Evolutionary conservation across 2,888 invertebrate genomes (phyloP), one percentile per base, ranked within the genome.

Genomic region (Sinodicranocentrus sp.): DNA sequence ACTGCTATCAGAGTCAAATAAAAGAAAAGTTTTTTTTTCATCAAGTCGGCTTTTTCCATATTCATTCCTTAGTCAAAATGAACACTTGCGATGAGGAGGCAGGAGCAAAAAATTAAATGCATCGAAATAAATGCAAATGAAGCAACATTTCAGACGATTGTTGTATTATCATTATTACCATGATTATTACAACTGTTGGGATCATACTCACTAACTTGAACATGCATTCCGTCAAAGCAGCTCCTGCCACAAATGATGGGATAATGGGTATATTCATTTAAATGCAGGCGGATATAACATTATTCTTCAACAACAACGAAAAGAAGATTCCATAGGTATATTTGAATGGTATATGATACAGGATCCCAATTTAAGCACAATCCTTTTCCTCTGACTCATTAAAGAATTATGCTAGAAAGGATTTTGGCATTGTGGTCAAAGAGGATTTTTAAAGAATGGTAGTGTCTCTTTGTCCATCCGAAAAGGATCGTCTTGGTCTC

Each of bases 351-450:
- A n/a, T n/a, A n/a, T n/a, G n/a, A n/a, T n/a, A n/a, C n/a, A n/a
- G n/a, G n/a, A n/a, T n/a, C n/a, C n/a, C n/a, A n/a, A n/a, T n/a
- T n/a, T n/a, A n/a, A n/a, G n/a, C n/a, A n/a, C n/a, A n/a, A n/a
- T n/a, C n/a, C 33, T 33, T 10, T 43, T 17, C 19, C 39, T 73
- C 73, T 73, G 73, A 73, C 73, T 73, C 73, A 73, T 73, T 73
- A 73, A 59, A 44, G 43, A 73, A 73, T 43, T 61, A 73, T 73
- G 73, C 44, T 39, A 43, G 19, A 59, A 43, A 33, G 52, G 54
- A n/a, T 52, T 52, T 52, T 52, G 52, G 17, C 52, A 52, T 52
- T 52, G 52, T 52, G 19, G 52, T 19, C 52, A 57, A 52, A 71
- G 15, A 44, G 54, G 44, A 48, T 59, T 21, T 59, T 61, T 19